A percentile compares a stretch with the other conserved stretches of the same genome.
Conservation (phyloP, 2,113 vertebrate genomes). For the Puffinus mauretanicus region DNA sequence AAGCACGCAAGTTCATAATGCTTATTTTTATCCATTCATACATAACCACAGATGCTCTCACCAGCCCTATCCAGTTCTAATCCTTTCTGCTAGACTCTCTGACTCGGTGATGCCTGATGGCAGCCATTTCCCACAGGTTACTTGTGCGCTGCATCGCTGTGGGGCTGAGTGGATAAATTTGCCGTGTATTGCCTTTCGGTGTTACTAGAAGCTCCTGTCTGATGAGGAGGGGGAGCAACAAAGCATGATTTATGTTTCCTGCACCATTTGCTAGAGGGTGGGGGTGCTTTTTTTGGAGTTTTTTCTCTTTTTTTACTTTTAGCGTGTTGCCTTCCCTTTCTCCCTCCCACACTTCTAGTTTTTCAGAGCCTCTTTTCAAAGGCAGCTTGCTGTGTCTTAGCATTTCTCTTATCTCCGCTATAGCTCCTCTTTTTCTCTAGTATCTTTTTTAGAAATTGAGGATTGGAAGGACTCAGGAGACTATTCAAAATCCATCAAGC, state of each 20-base stretch:
- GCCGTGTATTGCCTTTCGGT: not conserved
- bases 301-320: not conserved
- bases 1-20: slow-evolving; percentile 26
- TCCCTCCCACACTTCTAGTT: slow-evolving; percentile 6
- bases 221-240: not conserved
- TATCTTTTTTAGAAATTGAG: not conserved
- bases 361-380: not conserved
- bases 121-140: not conserved
- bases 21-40: slow-evolving; percentile 5
- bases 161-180: not conserved
- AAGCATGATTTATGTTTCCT: not conserved
- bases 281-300: not conserved
- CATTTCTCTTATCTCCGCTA: not conserved
- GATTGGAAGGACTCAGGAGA: not conserved
- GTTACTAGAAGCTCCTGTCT: not conserved
- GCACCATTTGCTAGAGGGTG: not conserved
- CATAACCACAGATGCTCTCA: not conserved
- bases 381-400: not conserved
- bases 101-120: not conserved
- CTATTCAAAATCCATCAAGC: not conserved
- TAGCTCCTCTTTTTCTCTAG: not conserved
- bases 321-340: not conserved
- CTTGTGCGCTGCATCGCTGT: not conserved
- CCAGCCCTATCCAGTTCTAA: not conserved
- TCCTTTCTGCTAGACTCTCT: slow-evolving; percentile 23